These are phyloP conservation scores for Rhinichthys osculus DNA, from an alignment of 2,797 vertebrate species.

Conservation along the genomic window DNA sequence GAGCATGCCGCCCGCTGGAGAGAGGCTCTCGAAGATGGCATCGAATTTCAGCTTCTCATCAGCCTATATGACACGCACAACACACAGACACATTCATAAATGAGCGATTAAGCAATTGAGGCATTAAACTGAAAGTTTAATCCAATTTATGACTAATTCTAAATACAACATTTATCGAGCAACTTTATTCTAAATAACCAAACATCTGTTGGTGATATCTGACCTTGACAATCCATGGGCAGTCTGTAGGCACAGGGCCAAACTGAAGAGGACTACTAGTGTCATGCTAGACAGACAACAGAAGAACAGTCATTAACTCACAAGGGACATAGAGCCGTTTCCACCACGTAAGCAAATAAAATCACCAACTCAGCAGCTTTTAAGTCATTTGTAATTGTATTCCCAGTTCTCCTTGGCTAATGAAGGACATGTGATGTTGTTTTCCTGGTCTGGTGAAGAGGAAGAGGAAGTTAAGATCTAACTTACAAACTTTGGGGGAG, in stretches of 20 bases:
- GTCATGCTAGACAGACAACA: constrained; percentile 83
- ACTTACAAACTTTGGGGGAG: constrained; percentile 98
- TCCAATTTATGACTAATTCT: neutral
- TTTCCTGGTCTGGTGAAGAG: constrained; percentile 18
- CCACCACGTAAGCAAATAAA: constrained; percentile 30
- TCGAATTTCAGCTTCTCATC: constrained; percentile 98
- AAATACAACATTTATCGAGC: constrained; percentile 51
- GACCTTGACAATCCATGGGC: constrained; percentile 96
- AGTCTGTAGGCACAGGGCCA: constrained; percentile 79
- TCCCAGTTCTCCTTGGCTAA: neutral
- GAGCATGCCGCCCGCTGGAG: constrained; percentile 88
- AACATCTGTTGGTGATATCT: constrained; percentile 46
- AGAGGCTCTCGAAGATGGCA: constrained; percentile 94
- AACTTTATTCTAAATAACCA: constrained; percentile 21
- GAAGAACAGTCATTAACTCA: constrained; percentile 44
- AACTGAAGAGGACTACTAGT: constrained; percentile 86
- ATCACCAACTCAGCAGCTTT: constrained; percentile 23
- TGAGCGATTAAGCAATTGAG: constrained; percentile 4
- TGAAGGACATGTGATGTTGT: neutral
- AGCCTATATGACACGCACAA: constrained; percentile 71
- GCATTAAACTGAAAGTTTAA: neutral
- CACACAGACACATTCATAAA: constrained; percentile 31
- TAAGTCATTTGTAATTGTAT: constrained; percentile 13
- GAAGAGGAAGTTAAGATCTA: constrained; percentile 15
- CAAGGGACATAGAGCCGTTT: constrained; percentile 5